A percentile compares a stretch with the other conserved stretches of the same genome.
Evolutionary conservation across 2,797 vertebrate species (phyloP).

Genomic region (Girardinus metallicus): DNA sequence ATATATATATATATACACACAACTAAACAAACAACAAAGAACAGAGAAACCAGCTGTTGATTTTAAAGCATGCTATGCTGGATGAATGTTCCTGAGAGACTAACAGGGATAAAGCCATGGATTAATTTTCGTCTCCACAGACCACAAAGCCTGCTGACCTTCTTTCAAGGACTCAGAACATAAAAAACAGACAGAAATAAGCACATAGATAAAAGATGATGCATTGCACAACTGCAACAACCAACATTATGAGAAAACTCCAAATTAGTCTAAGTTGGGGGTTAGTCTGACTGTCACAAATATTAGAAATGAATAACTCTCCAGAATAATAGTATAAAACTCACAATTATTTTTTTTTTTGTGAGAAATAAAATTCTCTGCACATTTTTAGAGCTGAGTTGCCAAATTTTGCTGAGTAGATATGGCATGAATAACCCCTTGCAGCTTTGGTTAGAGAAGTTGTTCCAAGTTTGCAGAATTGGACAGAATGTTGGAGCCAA

Average conservation of each 20-base stretch:
- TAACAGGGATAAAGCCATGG: slow-evolving; percentile 27
- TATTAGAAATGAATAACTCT: neutral
- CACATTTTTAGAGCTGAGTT: neutral
- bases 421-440: neutral
- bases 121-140: slow-evolving; percentile 45
- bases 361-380: neutral
- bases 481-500: neutral
- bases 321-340: neutral
- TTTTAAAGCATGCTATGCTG: slow-evolving; percentile 20
- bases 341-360: neutral
- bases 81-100: slow-evolving; percentile 18
- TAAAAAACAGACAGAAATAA: slow-evolving; percentile 33
- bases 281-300: neutral
- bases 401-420: neutral
- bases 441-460: neutral
- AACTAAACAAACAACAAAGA: slow-evolving; percentile 11
- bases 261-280: neutral
- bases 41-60: slow-evolving; percentile 14
- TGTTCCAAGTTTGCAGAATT: slow-evolving; percentile 6
- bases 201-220: slow-evolving; percentile 28
- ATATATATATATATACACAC: no score
- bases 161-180: slow-evolving; percentile 44
- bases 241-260: slow-evolving; percentile 1
- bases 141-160: slow-evolving; percentile 46
- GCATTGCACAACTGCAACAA: slow-evolving; percentile 18